Evolutionary conservation across 2,797 vertebrate species (phyloP), one percentile per base, ranked within the genome.

Genomic region (Tachyglossus aculeatus): DNA sequence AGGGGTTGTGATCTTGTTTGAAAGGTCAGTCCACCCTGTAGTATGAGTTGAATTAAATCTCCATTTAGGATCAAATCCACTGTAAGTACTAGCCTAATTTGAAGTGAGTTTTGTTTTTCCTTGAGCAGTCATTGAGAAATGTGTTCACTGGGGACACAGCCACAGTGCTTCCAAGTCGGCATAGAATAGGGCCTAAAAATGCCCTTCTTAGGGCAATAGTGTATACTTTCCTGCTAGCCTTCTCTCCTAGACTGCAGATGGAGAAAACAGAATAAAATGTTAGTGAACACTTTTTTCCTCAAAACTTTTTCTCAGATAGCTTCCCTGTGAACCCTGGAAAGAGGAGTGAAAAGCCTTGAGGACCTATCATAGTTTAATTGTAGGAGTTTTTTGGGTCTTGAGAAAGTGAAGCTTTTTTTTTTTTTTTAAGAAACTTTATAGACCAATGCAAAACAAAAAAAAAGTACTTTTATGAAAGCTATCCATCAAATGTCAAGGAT

Each of bases 401-500:
- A 73, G 75, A 85, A 90, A 77, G 74, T 54, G 71, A 37, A 75
- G 13, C 7, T 48, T 56, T 62, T 64, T 53, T 43, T 32, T 60
- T 59, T 44, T 74, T 75, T 63, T 15, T 52, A 47, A 78, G 18
- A 79, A 84, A 85, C 69, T 90, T 92, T 87, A 66, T 57, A 84
- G 79, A 74, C 47, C 53, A 73, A 82, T 19, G 53, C 33, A 63
- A 74, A 39, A 55, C 59, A 61, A 32, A 64, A 59, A 73, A 71
- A 77, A 59, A 21, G 22, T 60, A 82, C 48, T 91, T 93, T 95
- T 95, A 97, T 97, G 95, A 97, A 96, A 96, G 92, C 93, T 96
- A 95, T 97, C 95, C 95, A 96, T 98, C 95, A 96, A 94, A 93
- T 92, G 95, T 95, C 95, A 96, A 95, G 93, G 94, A 94, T 96